Base-by-base conservation (phyloP, 2,797 vertebrate species). In the Gymnocypris eckloni region DNA sequence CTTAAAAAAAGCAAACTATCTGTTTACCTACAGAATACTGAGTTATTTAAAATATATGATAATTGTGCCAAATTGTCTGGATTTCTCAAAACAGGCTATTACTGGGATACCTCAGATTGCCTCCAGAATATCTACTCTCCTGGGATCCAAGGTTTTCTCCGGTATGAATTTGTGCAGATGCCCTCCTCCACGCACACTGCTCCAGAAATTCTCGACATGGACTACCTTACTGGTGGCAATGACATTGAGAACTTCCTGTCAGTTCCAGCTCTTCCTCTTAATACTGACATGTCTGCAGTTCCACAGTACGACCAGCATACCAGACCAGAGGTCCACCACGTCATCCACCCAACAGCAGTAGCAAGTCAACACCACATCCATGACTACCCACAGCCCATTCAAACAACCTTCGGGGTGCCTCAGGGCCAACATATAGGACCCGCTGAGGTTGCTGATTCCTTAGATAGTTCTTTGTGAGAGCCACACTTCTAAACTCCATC, bases 51-150 rank as follows among this genome's bases (percentile, higher is more conserved):
- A 0, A 15, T 25, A 13, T 28, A 2, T 0, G 4, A 33, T 76
- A 76, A 76, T 37, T 39, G 50, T 76, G 28, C 11, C 6, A 20
- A 75, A 75, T 12, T 61, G 13, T 79, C n/a, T 79, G 20, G 0
- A 45, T 79, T 79, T 79, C n/a, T 39, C 54, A 18, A 61, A 22
- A 33, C 90, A 97, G 96, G 95, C 86, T 97, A 97, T 91, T 96
- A 96, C 92, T 97, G 96, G 96, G 96, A 97, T 92, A 97, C 96
- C 13, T 97, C 96, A 72, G 96, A 97, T 50, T 97, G 96, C 95
- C 96, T 97, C 95, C 96, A 96, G 4, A 93, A 90, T 6, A 93
- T 96, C 88, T 96, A 95, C 84, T 88, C 96, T 92, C 95, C 96
- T 45, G 96, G 94, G 89, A 96, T 96, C 84, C 95, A 97, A 69